Conservation (phyloP, 2,797 vertebrate genomes). For the Hypotaenidia philippensis region DNA sequence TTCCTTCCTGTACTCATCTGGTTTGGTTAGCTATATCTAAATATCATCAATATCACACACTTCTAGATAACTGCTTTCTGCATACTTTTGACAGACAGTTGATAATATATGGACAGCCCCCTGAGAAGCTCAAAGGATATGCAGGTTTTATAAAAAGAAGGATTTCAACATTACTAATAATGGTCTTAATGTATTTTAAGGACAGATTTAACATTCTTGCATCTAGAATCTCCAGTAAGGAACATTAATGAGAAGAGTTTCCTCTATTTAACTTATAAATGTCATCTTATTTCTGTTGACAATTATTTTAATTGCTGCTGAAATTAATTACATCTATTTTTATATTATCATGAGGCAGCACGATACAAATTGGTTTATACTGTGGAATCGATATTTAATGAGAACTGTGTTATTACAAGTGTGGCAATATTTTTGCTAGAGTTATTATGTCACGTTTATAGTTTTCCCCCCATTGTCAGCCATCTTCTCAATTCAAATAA, state of each 20-base stretch:
- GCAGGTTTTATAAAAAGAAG: not conserved
- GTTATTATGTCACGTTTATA: not conserved
- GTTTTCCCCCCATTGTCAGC: not conserved
- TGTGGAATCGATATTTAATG: constrained; percentile 34
- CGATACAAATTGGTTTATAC: constrained; percentile 28
- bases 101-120: not conserved
- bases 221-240: not conserved
- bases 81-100: not conserved
- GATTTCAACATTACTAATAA: not conserved
- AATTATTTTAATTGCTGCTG: constrained; percentile 27
- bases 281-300: not conserved
- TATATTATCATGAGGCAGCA: not conserved
- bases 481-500: not conserved
- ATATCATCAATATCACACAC: fast-evolving
- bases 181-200: not conserved
- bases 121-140: not conserved
- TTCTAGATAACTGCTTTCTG: not conserved
- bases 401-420: not conserved
- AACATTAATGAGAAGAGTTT: not conserved
- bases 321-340: constrained; percentile 38
- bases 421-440: not conserved
- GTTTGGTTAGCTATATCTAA: not conserved
- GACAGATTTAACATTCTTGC: not conserved
- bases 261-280: not conserved
- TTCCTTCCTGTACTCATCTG: not conserved